Evolutionary conservation across 1,140 invertebrate genomes (phyloP).

Genomic region (Hyposmocoma kahamanoa): DNA sequence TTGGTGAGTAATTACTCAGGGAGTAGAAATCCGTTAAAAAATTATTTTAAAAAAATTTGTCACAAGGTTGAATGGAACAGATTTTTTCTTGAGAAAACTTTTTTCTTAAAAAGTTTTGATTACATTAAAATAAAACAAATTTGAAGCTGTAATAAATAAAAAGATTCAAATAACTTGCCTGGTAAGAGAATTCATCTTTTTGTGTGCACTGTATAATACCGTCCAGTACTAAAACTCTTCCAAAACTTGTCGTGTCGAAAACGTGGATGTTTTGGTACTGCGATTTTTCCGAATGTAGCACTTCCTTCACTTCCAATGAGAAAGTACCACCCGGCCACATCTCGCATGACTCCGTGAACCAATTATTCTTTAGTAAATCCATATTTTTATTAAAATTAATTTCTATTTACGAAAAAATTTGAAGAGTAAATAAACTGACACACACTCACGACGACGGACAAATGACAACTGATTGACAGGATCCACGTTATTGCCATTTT

Average conservation of each 20-base stretch:
- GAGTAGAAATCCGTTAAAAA: no score
- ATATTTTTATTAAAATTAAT: constrained; percentile 28
- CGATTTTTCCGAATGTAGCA: constrained; percentile 89
- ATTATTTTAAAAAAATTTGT: no score
- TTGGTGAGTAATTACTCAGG: no score
- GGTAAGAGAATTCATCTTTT: constrained; percentile 97
- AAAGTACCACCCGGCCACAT: constrained; percentile 95
- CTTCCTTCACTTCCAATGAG: constrained; percentile 90
- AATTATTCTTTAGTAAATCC: constrained; percentile 82
- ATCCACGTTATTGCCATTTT: no score
- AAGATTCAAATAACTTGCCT: constrained; percentile 61
- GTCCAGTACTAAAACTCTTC: constrained; percentile 92
- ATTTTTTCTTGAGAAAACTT: no score
- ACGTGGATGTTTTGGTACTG: constrained; percentile 93
- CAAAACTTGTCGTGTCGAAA: constrained; percentile 93
- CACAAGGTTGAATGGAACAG: no score
- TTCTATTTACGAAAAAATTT: no score
- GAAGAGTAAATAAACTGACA: no score
- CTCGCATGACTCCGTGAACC: constrained; percentile 92
- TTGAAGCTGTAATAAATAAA: not conserved
- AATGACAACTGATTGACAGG: no score
- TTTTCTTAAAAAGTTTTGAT: no score
- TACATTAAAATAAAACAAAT: not conserved
- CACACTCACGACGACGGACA: no score
- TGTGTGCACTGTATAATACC: constrained; percentile 98